Evolutionary conservation across 1,140 invertebrate species (phyloP), one percentile per base, ranked within the genome.

Genomic region (Brachionus paranguensis): DNA sequence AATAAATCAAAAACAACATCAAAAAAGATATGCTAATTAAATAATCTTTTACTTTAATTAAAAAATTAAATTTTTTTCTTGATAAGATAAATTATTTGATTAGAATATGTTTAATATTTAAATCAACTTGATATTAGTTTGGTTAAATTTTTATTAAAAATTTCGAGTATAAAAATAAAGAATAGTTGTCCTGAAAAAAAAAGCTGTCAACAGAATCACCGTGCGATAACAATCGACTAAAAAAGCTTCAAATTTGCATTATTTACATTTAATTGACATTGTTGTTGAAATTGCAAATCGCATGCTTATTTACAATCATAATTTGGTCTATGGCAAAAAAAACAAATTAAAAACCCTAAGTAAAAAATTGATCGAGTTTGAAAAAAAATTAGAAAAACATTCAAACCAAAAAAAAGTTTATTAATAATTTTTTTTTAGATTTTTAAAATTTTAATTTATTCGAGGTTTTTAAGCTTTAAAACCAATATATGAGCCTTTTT

Each of bases 401-500:
- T 60, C 53, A 60, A 60, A 60, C 20, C 53, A 60, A 60, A 60
- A 60, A 60, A 60, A 60, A 60, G 53, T 60, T 60, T 60, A 60
- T 60, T 60, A 60, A 60, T 60, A 60, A 47, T 60, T 60, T 60
- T 55, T 55, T 60, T 60, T 60, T 60, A 60, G 53, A 60, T 60
- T 60, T 60, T 60, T 24, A 60, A 60, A 60, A 60, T 60, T 60
- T 60, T 60, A 60, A 60, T 60, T 60, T 60, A 60, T 20, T 60
- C 53, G 53, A 60, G 53, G 53, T 60, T 60, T 60, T 60, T 60
- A 60, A 60, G n/a, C n/a, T 60, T 60, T 60, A 60, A 60, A 60
- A 60, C 53, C 53, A 60, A 60, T 47, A 47, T 20, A 60, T 60
- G 53, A 20, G 53, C 8, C 53, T 20, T 60, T 20, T 60, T 20